Evolutionary conservation across 2,797 vertebrate species (phyloP).

Genomic region (Muscicapa comitata): DNA sequence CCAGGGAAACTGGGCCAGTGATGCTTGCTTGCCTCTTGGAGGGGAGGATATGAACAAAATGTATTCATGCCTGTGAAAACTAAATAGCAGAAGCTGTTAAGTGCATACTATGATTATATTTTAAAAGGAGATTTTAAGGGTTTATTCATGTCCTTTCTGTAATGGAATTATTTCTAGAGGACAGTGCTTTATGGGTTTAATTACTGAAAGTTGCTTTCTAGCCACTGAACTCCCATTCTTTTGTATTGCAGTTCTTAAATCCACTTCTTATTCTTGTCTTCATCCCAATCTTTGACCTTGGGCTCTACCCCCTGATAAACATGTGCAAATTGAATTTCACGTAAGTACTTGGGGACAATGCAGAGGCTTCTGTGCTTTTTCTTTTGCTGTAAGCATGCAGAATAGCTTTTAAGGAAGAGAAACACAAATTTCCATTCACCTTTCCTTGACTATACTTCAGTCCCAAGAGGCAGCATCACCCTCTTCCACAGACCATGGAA

Average conservation of each 20-base stretch:
- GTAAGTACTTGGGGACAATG: constrained; percentile 78
- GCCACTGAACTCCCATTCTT: constrained; percentile 46
- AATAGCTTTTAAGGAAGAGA: background rate
- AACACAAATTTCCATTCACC: background rate
- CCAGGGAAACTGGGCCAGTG: background rate
- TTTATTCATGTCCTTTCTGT: constrained; percentile 21
- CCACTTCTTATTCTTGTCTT: constrained; percentile 92
- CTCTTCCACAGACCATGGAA: background rate
- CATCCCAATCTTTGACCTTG: constrained; percentile 91
- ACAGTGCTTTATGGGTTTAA: constrained; percentile 50
- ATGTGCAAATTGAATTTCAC: constrained; percentile 87
- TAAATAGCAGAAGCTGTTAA: constrained; percentile 14
- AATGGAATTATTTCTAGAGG: constrained; percentile 44
- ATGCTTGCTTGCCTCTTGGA: background rate
- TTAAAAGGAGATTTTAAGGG: constrained; percentile 12
- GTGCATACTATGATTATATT: constrained; percentile 17
- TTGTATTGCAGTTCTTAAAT: constrained; percentile 87
- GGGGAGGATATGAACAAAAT: background rate
- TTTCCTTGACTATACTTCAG: background rate
- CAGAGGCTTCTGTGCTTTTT: background rate
- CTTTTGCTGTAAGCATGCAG: background rate
- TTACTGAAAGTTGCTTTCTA: constrained; percentile 46
- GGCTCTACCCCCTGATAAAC: constrained; percentile 86
- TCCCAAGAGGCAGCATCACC: background rate
- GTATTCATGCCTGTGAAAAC: constrained; percentile 7